These are phyloP conservation scores for Coreoperca whiteheadi DNA, from an alignment of 2,113 vertebrate genomes.

Conservation along the genomic window DNA sequence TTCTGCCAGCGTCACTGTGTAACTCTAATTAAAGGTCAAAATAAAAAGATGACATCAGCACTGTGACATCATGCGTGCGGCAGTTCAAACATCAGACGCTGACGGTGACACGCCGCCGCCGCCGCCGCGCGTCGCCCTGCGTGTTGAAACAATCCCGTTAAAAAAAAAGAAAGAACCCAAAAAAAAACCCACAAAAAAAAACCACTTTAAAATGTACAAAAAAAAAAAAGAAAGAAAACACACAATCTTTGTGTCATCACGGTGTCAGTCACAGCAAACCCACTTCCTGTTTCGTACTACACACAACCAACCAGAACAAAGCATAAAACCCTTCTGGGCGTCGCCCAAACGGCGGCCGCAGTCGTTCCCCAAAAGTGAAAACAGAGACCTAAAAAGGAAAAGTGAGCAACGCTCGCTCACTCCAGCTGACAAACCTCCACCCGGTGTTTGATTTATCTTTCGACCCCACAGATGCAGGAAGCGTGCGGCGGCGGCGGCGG, in stretches of 20 bases:
- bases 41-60: constrained; percentile 46
- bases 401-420: constrained; percentile 55
- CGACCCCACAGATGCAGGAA: constrained; percentile 54
- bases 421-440: background rate
- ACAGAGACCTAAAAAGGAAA: constrained; percentile 22
- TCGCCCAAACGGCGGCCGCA: constrained; percentile 23
- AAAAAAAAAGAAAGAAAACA: constrained; percentile 24
- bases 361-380: constrained; percentile 18
- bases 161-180: constrained; percentile 29
- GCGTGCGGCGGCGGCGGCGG: constrained; percentile 36
- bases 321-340: constrained; percentile 18
- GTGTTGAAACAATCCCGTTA: background rate
- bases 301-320: constrained; percentile 64
- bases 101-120: background rate
- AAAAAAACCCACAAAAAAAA: constrained; percentile 48
- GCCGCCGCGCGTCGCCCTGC: constrained; percentile 17
- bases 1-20: background rate
- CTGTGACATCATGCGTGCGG: constrained; percentile 21
- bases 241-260: constrained; percentile 74
- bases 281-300: constrained; percentile 52
- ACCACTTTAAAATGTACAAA: constrained; percentile 60
- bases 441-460: background rate
- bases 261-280: constrained; percentile 61
- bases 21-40: constrained; percentile 34
- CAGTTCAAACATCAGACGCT: background rate